Percentiles rank a stretch among this genome's conserved stretches.
Evolutionary conservation across 2,797 vertebrate genomes (phyloP).

Genomic region (Cynopterus sphinx): DNA sequence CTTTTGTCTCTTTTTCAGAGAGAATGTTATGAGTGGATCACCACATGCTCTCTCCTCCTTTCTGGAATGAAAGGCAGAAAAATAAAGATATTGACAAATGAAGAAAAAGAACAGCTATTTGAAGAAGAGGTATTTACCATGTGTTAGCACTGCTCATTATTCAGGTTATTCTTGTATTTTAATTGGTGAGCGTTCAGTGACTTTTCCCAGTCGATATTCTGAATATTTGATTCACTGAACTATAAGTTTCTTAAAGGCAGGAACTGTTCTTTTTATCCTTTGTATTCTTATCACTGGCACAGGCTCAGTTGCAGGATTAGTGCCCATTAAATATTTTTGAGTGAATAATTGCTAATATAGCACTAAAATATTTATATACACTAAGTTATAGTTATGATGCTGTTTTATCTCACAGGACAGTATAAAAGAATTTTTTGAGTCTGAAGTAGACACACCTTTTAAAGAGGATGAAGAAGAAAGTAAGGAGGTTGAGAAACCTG

Average conservation of each 20-base stretch:
- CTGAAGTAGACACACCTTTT: background rate
- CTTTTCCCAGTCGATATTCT: background rate
- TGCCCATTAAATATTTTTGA: slow-evolving; percentile 8
- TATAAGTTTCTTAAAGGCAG: background rate
- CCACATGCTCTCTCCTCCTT: slow-evolving; percentile 87
- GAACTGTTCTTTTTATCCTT: background rate
- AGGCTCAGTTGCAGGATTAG: background rate
- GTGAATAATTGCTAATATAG: background rate
- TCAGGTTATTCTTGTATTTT: background rate
- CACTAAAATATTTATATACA: background rate
- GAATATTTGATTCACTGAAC: background rate
- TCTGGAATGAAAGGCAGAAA: slow-evolving; percentile 82
- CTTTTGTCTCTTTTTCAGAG: slow-evolving; percentile 82
- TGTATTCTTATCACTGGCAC: background rate
- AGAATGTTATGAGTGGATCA: slow-evolving; percentile 89
- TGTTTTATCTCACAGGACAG: slow-evolving; percentile 48
- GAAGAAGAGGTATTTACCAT: slow-evolving; percentile 75
- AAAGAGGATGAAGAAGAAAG: background rate
- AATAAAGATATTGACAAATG: slow-evolving; percentile 70
- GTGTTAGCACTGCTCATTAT: background rate
- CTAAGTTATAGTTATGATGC: background rate
- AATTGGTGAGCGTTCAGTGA: background rate
- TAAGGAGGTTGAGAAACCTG: background rate
- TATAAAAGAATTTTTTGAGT: background rate
- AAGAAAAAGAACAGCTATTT: slow-evolving; percentile 63